phyloP scores from a whole-genome alignment of 2,888 invertebrate genomes.

The Anodontia alba region DNA sequence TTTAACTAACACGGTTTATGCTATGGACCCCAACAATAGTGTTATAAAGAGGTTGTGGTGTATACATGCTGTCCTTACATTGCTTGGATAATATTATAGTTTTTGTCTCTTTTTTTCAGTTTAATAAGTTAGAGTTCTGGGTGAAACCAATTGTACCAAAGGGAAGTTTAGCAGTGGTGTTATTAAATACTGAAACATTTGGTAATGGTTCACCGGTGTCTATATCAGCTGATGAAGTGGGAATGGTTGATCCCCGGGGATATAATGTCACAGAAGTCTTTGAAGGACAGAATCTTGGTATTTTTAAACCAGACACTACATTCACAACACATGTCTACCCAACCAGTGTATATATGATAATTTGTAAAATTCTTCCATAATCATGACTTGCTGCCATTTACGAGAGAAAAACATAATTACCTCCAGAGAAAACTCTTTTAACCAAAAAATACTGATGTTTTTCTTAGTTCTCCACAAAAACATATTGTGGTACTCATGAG shows the following conservation, averaged over 20 bases:
- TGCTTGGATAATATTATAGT: too few relatives aligned
- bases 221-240: slow-evolving; percentile 63
- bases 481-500: too few relatives aligned
- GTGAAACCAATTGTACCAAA: slow-evolving; percentile 87
- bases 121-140: slow-evolving; percentile 91
- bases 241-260: slow-evolving; percentile 63
- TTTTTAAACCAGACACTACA: slow-evolving; percentile 58
- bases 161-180: slow-evolving; percentile 79
- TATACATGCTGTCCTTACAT: too few relatives aligned
- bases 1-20: too few relatives aligned
- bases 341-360: slow-evolving; percentile 63
- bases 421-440: too few relatives aligned
- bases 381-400: neutral
- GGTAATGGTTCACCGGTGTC: slow-evolving; percentile 68
- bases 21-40: too few relatives aligned
- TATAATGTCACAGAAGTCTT: slow-evolving; percentile 81
- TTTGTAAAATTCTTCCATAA: slow-evolving; percentile 45
- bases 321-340: slow-evolving; percentile 65
- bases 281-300: slow-evolving; percentile 70
- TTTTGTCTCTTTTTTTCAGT: slow-evolving; percentile 49
- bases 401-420: too few relatives aligned
- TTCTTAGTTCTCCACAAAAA: too few relatives aligned
- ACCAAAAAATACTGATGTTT: too few relatives aligned
- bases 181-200: slow-evolving; percentile 72
- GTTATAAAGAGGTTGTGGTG: too few relatives aligned